Evolutionary conservation across 1,140 invertebrate species (phyloP).

Genomic region (Euwallacea fornicatus): DNA sequence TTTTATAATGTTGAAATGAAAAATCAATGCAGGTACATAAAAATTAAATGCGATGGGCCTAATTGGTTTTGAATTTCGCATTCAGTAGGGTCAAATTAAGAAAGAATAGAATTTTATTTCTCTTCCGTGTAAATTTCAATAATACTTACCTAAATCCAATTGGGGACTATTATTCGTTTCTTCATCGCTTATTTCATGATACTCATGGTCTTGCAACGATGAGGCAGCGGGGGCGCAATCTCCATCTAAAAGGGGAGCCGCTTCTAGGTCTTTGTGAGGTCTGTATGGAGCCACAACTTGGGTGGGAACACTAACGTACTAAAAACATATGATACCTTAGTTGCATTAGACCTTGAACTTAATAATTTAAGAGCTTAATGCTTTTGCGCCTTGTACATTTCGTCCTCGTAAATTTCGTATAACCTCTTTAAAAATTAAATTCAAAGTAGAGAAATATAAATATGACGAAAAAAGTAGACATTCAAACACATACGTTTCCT

Average conservation of each 20-base stretch:
- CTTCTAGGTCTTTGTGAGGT: constrained; percentile 76
- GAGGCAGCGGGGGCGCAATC: constrained; percentile 48
- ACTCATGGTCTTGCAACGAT: constrained; percentile 69
- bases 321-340: constrained; percentile 37
- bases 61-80: no score
- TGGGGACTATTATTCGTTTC: constrained; percentile 57
- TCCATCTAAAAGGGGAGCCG: constrained; percentile 56
- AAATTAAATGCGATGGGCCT: no score
- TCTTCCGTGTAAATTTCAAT: no score
- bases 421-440: constrained; percentile 1
- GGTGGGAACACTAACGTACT: constrained; percentile 77
- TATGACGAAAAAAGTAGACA: background rate
- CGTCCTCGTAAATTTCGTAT: background rate
- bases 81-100: no score
- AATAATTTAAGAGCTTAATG: background rate
- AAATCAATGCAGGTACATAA: no score
- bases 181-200: constrained; percentile 91
- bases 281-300: constrained; percentile 88
- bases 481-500: constrained; percentile 56
- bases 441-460: constrained; percentile 5
- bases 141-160: constrained; percentile 72
- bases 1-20: no score
- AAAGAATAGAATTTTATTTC: no score
- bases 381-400: background rate
- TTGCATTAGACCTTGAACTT: background rate